Evolutionary conservation across 92 coral and sea anemone species (phyloP).

Genomic region (Hydrozoanthus gracilis): DNA sequence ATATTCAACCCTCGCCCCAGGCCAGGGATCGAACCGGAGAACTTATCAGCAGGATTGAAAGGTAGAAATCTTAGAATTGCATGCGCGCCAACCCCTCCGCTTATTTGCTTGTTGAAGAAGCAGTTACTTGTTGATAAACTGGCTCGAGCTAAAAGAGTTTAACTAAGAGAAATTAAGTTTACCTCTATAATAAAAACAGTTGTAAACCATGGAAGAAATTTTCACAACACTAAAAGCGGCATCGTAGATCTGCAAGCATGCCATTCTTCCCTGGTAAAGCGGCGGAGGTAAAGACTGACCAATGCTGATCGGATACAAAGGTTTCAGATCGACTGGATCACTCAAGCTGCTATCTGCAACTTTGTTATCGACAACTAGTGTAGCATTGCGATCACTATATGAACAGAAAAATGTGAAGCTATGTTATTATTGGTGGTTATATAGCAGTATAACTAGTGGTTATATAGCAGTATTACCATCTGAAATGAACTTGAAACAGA

Average conservation of each 20-base stretch:
- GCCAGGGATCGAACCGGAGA: too few relatives aligned
- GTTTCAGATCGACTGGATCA: not conserved
- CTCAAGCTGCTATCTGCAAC: not conserved
- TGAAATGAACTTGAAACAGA: not conserved
- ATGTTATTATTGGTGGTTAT: not conserved
- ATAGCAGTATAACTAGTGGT: not conserved
- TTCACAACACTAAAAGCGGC: not conserved
- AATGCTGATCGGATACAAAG: conserved; percentile 12
- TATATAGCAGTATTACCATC: not conserved
- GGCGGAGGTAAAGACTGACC: not conserved
- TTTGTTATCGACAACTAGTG: conserved; percentile 13
- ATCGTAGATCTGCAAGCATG: conserved; percentile 10
- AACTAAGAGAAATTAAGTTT: not conserved
- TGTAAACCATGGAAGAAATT: conserved; percentile 8
- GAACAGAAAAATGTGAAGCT: not conserved
- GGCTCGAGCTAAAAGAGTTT: not conserved
- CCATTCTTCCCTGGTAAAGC: not conserved
- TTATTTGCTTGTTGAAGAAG: too few relatives aligned
- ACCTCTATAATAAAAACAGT: conserved; percentile 26
- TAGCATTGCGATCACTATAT: conserved; percentile 18
- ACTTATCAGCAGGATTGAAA: too few relatives aligned
- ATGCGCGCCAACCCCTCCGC: too few relatives aligned
- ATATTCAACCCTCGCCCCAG: too few relatives aligned
- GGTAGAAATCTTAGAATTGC: too few relatives aligned
- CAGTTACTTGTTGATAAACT: not conserved